These are phyloP conservation scores for Danio kyathit DNA, from an alignment of 2,797 vertebrate species.

Conservation along the genomic window DNA sequence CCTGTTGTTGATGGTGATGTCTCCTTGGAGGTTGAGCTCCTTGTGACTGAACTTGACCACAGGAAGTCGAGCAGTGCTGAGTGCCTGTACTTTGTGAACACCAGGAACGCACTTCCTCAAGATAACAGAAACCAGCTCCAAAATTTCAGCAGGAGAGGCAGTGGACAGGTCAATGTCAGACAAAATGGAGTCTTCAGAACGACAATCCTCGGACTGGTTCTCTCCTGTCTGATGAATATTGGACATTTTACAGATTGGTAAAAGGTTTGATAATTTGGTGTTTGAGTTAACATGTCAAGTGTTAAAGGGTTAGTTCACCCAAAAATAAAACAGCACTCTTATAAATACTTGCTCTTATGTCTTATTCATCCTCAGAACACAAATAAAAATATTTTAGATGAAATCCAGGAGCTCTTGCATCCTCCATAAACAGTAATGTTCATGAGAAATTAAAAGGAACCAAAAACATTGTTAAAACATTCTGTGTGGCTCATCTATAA, in stretches of 20 bases:
- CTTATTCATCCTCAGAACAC: too few species aligned
- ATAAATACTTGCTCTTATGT: too few species aligned
- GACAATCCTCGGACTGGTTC: slow-evolving; percentile 71
- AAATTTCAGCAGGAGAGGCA: slow-evolving; percentile 74
- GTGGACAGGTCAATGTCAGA: slow-evolving; percentile 82
- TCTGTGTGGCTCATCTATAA: too few species aligned
- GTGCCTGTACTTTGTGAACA: slow-evolving; percentile 86
- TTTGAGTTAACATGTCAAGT: background rate
- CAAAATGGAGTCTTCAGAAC: slow-evolving; percentile 85
- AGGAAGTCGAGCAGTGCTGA: slow-evolving; percentile 86
- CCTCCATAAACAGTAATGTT: too few species aligned
- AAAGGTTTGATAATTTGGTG: background rate
- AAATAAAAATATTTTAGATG: too few species aligned
- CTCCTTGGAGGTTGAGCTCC: slow-evolving; percentile 87
- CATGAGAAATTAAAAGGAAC: too few species aligned
- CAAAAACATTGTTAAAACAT: too few species aligned
- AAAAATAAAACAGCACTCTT: too few species aligned
- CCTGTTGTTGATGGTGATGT: slow-evolving; percentile 93
- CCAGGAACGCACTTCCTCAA: slow-evolving; percentile 90
- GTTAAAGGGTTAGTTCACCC: too few species aligned
- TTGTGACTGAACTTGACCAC: slow-evolving; percentile 92
- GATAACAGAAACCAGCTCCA: slow-evolving; percentile 87
- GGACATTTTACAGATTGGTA: background rate
- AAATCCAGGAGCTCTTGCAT: too few species aligned
- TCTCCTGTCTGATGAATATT: slow-evolving; percentile 67